Percentiles rank a stretch among this genome's conserved stretches.
Conservation (phyloP, 2,797 vertebrate genomes). For the Anas capensis region DNA sequence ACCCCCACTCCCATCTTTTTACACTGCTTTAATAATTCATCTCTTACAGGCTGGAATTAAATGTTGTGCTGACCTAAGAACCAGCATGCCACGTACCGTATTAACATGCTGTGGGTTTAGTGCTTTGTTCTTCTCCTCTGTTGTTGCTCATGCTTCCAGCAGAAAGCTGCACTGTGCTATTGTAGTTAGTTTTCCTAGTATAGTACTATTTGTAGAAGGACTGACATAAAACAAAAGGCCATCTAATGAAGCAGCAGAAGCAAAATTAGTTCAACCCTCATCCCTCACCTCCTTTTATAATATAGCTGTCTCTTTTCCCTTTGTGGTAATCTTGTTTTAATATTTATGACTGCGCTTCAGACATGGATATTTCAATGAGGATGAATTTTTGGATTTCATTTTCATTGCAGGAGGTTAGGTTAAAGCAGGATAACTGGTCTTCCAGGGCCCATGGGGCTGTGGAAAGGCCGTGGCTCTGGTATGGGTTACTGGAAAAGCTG, state of each 20-base stretch:
- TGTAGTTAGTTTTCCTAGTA: not conserved
- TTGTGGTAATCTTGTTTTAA: slow-evolving; percentile 50
- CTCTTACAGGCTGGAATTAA: not conserved
- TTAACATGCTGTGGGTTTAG: not conserved
- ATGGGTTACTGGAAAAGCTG: not conserved
- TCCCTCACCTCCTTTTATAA: slow-evolving; percentile 31
- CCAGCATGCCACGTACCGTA: not conserved
- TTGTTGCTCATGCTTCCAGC: not conserved
- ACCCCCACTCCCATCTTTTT: not conserved
- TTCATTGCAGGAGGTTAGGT: not conserved
- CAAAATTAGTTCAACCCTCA: slow-evolving; percentile 36
- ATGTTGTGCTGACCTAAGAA: not conserved
- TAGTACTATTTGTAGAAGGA: not conserved
- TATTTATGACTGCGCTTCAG: slow-evolving; percentile 53
- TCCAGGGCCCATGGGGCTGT: not conserved
- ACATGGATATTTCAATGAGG: not conserved
- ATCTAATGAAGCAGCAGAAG: slow-evolving; percentile 8
- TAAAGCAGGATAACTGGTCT: not conserved
- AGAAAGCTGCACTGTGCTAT: not conserved
- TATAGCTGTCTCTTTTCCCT: not conserved
- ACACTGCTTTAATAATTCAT: slow-evolving; percentile 14
- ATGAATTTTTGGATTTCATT: not conserved
- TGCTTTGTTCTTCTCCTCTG: slow-evolving; percentile 1
- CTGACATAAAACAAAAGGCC: not conserved
- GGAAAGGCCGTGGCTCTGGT: not conserved